Conservation (phyloP, 2,113 vertebrate genomes). For the Campylorhamphus procurvoides region DNA sequence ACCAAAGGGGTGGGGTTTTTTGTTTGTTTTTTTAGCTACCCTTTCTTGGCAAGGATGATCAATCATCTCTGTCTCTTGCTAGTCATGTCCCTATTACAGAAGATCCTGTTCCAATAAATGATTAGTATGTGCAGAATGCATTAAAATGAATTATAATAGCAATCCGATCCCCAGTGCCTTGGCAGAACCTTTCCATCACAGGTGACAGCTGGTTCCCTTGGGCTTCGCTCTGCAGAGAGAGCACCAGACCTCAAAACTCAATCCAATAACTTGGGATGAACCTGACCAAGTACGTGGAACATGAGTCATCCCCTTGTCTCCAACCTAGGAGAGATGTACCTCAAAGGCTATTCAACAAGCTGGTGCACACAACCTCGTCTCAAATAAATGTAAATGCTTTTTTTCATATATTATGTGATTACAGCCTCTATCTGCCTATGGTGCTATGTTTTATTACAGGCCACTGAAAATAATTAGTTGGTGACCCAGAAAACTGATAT, state of each 20-base stretch:
- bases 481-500: constrained; percentile 82
- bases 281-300: background rate
- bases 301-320: background rate
- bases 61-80: constrained; percentile 4
- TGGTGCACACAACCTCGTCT: background rate
- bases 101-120: constrained; percentile 64
- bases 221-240: background rate
- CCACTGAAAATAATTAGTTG: constrained; percentile 81
- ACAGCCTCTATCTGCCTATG: constrained; percentile 59
- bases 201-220: constrained; percentile 46
- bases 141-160: constrained; percentile 66
- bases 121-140: constrained; percentile 52
- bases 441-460: constrained; percentile 72
- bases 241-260: constrained; percentile 19
- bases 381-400: constrained; percentile 29
- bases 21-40: constrained; percentile 32
- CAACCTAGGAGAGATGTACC: background rate
- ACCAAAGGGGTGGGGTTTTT: background rate
- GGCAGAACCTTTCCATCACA: constrained; percentile 45
- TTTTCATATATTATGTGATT: constrained; percentile 61
- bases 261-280: constrained; percentile 30
- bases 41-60: constrained; percentile 31
- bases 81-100: constrained; percentile 54
- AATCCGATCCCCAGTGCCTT: constrained; percentile 15
- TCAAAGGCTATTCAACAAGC: constrained; percentile 17